phyloP scores from a whole-genome alignment of 2,797 vertebrate genomes.

The Scarus forsteni region DNA sequence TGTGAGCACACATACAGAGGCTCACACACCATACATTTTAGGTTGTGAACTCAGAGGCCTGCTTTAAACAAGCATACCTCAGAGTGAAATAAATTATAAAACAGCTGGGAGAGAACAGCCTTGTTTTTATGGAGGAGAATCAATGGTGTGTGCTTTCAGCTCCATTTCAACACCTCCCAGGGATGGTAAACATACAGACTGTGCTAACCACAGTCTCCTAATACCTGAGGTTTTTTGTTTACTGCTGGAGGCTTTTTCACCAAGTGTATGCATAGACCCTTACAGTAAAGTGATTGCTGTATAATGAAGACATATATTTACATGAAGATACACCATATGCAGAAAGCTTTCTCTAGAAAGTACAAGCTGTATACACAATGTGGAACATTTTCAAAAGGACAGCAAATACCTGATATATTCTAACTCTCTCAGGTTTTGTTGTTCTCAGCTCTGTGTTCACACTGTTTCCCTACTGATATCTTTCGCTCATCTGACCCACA shows the following conservation, averaged over 20 bases:
- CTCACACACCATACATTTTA: conserved; percentile 21
- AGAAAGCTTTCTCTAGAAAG: too few relatives aligned
- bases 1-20: conserved; percentile 6
- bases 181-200: conserved; percentile 14
- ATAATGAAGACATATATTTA: too few relatives aligned
- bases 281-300: background rate
- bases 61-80: conserved; percentile 19
- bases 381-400: too few relatives aligned
- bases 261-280: too few relatives aligned
- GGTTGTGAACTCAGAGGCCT: background rate
- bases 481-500: too few relatives aligned
- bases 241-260: background rate
- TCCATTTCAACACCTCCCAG: conserved; percentile 1
- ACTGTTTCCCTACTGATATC: too few relatives aligned
- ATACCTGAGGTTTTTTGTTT: background rate
- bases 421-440: too few relatives aligned
- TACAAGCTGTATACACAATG: too few relatives aligned
- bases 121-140: conserved; percentile 36
- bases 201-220: background rate
- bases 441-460: too few relatives aligned
- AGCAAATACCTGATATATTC: too few relatives aligned
- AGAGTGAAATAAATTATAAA: conserved; percentile 47
- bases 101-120: conserved; percentile 19
- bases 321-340: too few relatives aligned
- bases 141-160: conserved; percentile 12